Conservation (phyloP, 2,888 invertebrate species). For the Eumerus sabulonum region DNA sequence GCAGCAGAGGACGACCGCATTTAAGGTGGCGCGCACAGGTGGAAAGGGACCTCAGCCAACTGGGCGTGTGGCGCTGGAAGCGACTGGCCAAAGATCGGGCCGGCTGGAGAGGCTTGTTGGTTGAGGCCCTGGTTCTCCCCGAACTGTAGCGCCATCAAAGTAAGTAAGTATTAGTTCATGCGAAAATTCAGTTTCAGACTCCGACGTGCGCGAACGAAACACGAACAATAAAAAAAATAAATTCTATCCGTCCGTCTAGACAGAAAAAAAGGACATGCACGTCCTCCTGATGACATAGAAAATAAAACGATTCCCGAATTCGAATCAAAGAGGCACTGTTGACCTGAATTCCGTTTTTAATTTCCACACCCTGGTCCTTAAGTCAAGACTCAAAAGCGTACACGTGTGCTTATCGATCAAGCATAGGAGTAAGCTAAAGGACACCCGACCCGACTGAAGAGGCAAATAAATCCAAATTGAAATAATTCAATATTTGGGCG, state of each 20-base stretch:
- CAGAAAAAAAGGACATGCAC: slow-evolving; percentile 19
- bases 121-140: too few relatives aligned
- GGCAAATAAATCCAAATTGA: slow-evolving; percentile 40
- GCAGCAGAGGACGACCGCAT: too few relatives aligned
- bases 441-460: slow-evolving; percentile 49
- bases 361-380: slow-evolving; percentile 18
- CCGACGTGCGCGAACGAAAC: too few relatives aligned
- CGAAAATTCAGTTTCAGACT: too few relatives aligned
- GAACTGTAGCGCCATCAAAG: too few relatives aligned
- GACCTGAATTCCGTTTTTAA: slow-evolving; percentile 42
- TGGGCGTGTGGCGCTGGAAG: too few relatives aligned
- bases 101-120: too few relatives aligned
- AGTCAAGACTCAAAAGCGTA: slow-evolving; percentile 28
- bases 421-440: slow-evolving; percentile 38
- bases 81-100: too few relatives aligned
- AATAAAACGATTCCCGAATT: background rate
- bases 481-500: slow-evolving; percentile 38
- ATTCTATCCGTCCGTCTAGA: slow-evolving; percentile 35
- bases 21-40: too few relatives aligned
- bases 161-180: too few relatives aligned
- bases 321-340: slow-evolving; percentile 23
- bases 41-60: too few relatives aligned
- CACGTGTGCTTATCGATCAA: slow-evolving; percentile 3
- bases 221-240: background rate
- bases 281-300: slow-evolving; percentile 10